Evolutionary conservation across 1,140 invertebrate genomes (phyloP).

Genomic region (fruit fly (Drosophila melanogaster)): DNA sequence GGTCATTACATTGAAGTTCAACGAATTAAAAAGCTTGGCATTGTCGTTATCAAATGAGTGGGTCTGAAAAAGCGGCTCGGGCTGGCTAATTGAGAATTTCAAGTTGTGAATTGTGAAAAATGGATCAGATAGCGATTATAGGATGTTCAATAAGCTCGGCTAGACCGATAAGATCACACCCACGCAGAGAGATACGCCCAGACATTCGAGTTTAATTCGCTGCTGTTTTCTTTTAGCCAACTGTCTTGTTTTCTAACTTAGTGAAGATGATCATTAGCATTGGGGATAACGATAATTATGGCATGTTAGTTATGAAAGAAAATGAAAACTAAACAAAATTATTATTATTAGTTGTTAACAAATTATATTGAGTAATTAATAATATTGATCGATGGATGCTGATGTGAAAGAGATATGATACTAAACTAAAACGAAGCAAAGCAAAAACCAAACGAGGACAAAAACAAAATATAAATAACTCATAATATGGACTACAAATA

Average conservation of each 20-base stretch:
- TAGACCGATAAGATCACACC: conserved; percentile 35
- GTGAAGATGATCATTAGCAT: conserved; percentile 71
- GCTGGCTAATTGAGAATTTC: conserved; percentile 25
- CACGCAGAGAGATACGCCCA: conserved; percentile 35
- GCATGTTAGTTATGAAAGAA: conserved; percentile 79
- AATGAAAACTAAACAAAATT: conserved; percentile 76
- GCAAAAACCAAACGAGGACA: conserved; percentile 48
- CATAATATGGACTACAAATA: conserved; percentile 73
- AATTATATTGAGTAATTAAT: conserved; percentile 82
- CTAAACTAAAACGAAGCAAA: conserved; percentile 59
- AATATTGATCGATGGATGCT: conserved; percentile 74
- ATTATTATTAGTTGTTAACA: conserved; percentile 83
- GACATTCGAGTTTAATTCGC: conserved; percentile 46
- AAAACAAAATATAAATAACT: conserved; percentile 52
- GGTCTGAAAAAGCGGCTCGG: conserved; percentile 7
- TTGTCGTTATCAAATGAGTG: conserved; percentile 32
- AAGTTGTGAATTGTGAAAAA: conserved; percentile 16
- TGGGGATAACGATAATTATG: conserved; percentile 73
- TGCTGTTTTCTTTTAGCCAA: conserved; percentile 65
- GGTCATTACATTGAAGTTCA: conserved; percentile 32
- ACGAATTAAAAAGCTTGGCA: conserved; percentile 24
- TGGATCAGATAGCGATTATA: conserved; percentile 12
- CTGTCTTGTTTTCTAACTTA: conserved; percentile 66
- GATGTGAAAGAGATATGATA: conserved; percentile 65
- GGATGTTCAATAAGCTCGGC: conserved; percentile 3